These are phyloP conservation scores for Daboia siamensis DNA, from an alignment of 2,113 vertebrate species.

Conservation along the genomic window DNA sequence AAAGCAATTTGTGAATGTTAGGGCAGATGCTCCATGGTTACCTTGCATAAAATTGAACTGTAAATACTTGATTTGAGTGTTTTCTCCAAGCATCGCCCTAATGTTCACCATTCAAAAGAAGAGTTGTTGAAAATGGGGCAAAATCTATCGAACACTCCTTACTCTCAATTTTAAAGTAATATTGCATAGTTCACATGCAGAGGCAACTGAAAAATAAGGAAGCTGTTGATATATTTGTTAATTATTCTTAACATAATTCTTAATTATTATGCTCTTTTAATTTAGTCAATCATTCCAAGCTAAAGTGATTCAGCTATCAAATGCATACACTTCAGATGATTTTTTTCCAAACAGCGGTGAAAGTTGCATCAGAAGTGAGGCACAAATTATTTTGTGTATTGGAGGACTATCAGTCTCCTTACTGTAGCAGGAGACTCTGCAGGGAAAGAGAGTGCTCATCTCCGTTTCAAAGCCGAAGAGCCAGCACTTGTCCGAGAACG, in stretches of 20 bases:
- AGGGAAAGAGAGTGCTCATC: background rate
- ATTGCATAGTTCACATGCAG: background rate
- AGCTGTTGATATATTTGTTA: background rate
- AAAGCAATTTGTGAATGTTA: background rate
- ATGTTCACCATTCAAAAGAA: background rate
- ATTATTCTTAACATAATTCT: background rate
- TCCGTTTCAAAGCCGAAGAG: too few relatives aligned
- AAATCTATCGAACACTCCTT: background rate
- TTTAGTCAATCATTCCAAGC: background rate
- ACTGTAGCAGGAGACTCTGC: background rate
- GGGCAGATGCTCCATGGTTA: background rate
- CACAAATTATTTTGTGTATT: background rate
- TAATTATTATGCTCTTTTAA: background rate
- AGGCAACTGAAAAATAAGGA: background rate
- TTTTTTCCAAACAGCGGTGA: background rate
- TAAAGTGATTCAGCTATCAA: background rate
- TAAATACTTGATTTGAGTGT: background rate
- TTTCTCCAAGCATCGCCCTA: background rate
- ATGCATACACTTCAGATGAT: background rate
- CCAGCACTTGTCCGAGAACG: too few relatives aligned
- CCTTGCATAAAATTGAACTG: background rate
- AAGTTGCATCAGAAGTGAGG: background rate
- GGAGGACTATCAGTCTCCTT: background rate
- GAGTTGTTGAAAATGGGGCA: background rate
- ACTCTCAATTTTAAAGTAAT: background rate